These are phyloP conservation scores for Mycetomoellerius zeteki DNA, from an alignment of 1,140 invertebrate species.

Conservation along the genomic window DNA sequence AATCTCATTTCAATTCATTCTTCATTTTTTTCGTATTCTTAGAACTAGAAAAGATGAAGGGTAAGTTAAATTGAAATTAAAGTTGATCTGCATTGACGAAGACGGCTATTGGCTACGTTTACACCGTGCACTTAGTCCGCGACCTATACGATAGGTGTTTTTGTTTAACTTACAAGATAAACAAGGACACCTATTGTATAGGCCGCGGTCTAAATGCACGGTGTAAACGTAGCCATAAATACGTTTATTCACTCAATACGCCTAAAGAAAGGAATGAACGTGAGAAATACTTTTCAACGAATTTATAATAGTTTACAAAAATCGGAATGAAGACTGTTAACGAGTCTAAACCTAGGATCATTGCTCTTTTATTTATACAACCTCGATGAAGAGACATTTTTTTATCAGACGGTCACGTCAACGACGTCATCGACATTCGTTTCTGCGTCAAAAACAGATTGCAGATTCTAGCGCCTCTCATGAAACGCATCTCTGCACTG, in stretches of 20 bases:
- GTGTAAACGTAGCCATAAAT: too few species aligned
- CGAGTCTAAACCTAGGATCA: not conserved
- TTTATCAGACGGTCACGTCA: conserved; percentile 8
- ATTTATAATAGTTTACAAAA: not conserved
- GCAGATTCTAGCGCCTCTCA: conserved; percentile 40
- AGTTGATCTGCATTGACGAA: too few species aligned
- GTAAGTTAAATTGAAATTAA: too few species aligned
- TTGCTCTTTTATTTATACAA: not conserved
- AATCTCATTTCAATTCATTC: too few species aligned
- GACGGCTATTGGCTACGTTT: too few species aligned
- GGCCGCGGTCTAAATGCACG: too few species aligned
- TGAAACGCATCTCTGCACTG: conserved; percentile 7
- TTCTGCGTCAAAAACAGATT: conserved; percentile 51
- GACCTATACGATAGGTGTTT: too few species aligned
- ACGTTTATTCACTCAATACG: not conserved
- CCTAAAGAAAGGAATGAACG: not conserved
- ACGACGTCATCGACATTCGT: conserved; percentile 30
- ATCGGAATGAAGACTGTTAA: not conserved
- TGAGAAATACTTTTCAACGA: not conserved
- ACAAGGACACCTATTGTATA: too few species aligned
- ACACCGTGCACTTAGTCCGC: too few species aligned
- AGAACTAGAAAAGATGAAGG: too few species aligned
- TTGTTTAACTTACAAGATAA: too few species aligned
- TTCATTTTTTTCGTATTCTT: too few species aligned
- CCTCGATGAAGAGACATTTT: not conserved